Base-by-base conservation (phyloP, 2,888 invertebrate genomes). In the Drosophila mimetica region DNA sequence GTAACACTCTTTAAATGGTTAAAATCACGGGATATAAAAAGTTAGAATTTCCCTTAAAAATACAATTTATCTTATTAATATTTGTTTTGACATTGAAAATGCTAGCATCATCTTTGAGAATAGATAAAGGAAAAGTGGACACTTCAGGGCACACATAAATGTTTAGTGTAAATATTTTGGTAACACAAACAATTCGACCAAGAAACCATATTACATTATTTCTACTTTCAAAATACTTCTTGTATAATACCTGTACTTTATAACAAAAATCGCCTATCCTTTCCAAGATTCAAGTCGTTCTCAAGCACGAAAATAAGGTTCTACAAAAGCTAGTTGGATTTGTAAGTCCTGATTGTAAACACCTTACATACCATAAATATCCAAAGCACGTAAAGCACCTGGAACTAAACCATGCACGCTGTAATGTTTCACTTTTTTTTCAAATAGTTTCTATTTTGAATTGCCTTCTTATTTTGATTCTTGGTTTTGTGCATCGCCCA, bases 301-400 rank as follows among this genome's bases (percentile, higher is more conserved):
- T 79, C 85, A 14, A 80, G 72, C 47, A 77, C 77, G 70, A 86
- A 86, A 84, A 86, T 91, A 34, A 80, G 75, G 74, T 84, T 82
- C 77, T 81, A 70, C 76, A 89, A 90, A 72, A 75, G 77, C 25
- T 82, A 77, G 63, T 16, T 32, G 36, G 28, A 22, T 48, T 51
- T 28, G 74, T 65, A 48, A 66, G 54, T 66, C 39, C 18, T 7
- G 30, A 18, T 28, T 14, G 36, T 58, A 18, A 51, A 42, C 54
- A 25, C 52, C 18, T 2, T 11, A 11, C 5, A 13, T 41, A 1
- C 1, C 8, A 44, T 37, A 22, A 28, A 16, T 28, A 46, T 9
- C 2, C 28, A 13, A 4, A 52, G 13, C 36, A 52, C 22, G 4
- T 13, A 0, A 5, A 34, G 13, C 25, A 16, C 36, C 7, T 5